A percentile compares a stretch with the other conserved stretches of the same genome.
These are phyloP conservation scores for Drosophila tristis DNA, from an alignment of 1,140 invertebrate genomes.

Conservation along the genomic window DNA sequence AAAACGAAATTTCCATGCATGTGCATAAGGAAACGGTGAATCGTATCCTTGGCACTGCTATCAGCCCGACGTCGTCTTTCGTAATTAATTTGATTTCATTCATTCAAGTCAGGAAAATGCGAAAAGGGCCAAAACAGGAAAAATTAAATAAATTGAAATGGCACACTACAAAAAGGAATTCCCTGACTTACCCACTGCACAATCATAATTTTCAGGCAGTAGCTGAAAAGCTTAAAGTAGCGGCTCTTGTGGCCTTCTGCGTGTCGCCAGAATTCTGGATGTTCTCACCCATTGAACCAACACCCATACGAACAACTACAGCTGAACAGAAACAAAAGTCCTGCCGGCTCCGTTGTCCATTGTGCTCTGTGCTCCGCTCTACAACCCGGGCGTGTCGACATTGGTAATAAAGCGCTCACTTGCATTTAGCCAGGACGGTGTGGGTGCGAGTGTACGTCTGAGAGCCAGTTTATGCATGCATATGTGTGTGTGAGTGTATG, in stretches of 20 bases:
- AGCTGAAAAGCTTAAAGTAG: constrained; percentile 26
- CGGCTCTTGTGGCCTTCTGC: background rate
- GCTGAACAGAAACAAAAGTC: constrained; percentile 39
- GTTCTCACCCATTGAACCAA: no score
- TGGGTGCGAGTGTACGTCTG: constrained; percentile 6
- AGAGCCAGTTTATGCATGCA: constrained; percentile 6
- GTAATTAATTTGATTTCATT: constrained; percentile 81
- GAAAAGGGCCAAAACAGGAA: constrained; percentile 38
- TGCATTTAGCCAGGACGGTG: constrained; percentile 50
- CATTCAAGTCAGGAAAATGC: constrained; percentile 67
- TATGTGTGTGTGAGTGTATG: constrained; percentile 25
- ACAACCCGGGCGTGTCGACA: constrained; percentile 60
- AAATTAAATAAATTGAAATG: constrained; percentile 66
- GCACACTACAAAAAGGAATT: constrained; percentile 18
- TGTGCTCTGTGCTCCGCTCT: constrained; percentile 19
- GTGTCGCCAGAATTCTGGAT: background rate
- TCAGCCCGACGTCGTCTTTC: constrained; percentile 28
- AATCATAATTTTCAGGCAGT: constrained; percentile 49
- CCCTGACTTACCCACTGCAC: constrained; percentile 34
- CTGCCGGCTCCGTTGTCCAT: constrained; percentile 23
- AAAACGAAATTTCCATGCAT: constrained; percentile 79
- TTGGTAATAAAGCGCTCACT: constrained; percentile 78
- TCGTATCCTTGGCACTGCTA: constrained; percentile 16
- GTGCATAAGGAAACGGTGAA: constrained; percentile 59
- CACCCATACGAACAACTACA: no score